These are phyloP conservation scores for Tragelaphus buxtoni DNA, from an alignment of 2,113 vertebrate species.

Conservation along the genomic window DNA sequence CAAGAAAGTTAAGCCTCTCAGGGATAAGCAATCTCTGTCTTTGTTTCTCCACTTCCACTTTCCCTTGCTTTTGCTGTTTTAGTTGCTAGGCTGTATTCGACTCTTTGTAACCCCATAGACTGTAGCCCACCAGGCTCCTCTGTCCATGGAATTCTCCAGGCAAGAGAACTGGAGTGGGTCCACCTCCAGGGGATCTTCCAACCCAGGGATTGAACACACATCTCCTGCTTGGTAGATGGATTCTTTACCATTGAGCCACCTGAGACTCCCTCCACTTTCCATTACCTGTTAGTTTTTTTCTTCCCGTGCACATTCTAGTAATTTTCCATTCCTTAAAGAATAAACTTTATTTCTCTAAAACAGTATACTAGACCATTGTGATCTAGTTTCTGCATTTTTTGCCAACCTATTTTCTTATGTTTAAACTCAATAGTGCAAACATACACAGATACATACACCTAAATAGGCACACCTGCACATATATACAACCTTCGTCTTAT, in stretches of 20 bases:
- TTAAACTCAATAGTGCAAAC: not conserved
- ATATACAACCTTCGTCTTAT: not conserved
- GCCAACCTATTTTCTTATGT: conserved; percentile 13
- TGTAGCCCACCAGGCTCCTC: not conserved
- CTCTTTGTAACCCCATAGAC: not conserved
- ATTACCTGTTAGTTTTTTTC: not conserved
- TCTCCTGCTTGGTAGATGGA: not conserved
- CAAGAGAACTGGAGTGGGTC: not conserved
- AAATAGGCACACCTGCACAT: not conserved
- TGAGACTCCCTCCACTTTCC: not conserved
- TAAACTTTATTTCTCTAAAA: not conserved
- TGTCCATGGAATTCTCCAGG: not conserved
- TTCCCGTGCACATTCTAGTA: not conserved
- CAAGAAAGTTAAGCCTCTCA: not conserved
- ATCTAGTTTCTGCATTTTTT: not conserved
- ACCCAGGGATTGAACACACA: not conserved
- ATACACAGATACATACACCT: not conserved
- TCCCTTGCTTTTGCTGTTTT: not conserved
- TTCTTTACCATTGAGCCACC: not conserved
- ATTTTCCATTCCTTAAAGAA: not conserved
- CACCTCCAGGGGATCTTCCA: not conserved
- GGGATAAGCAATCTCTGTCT: not conserved
- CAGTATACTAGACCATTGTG: not conserved
- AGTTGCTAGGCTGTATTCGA: not conserved
- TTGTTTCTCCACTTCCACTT: not conserved